A percentile compares a stretch with the other conserved stretches of the same genome.
These are phyloP conservation scores for Oenanthe melanoleuca DNA, from an alignment of 2,113 vertebrate species.

Conservation along the genomic window DNA sequence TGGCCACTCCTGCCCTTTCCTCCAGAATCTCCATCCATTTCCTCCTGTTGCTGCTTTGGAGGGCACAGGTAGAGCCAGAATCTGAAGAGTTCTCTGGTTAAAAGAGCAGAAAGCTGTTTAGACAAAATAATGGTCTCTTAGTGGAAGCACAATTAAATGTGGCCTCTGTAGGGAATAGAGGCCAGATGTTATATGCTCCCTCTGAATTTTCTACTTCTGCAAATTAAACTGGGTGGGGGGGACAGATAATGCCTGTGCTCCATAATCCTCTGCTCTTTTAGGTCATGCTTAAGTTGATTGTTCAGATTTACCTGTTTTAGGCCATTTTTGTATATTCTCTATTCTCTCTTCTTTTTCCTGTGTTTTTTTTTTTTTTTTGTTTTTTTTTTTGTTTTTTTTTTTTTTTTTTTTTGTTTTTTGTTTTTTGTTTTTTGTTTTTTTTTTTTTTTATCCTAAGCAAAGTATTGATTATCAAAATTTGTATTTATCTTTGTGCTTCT, in stretches of 20 bases:
- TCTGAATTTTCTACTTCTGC: not conserved
- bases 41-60: not conserved
- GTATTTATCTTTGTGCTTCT: not conserved
- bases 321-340: not conserved
- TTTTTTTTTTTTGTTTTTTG: not conserved
- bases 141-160: not conserved
- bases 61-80: not conserved
- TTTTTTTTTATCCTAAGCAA: not conserved
- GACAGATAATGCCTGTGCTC: not conserved
- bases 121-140: not conserved
- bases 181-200: not conserved
- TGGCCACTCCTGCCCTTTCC: not conserved
- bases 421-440: not conserved
- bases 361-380: not conserved
- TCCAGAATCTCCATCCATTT: not conserved
- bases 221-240: not conserved
- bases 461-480: not conserved
- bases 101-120: not conserved
- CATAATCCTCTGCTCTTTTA: not conserved
- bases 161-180: not conserved
- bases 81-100: rapidly evolving
- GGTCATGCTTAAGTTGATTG: not conserved
- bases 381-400: not conserved
- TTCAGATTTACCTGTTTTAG: not conserved
- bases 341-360: not conserved